Percentiles rank a stretch among this genome's conserved stretches.
phyloP scores from a whole-genome alignment of 2,113 vertebrate genomes.

The Vulpes lagopus region DNA sequence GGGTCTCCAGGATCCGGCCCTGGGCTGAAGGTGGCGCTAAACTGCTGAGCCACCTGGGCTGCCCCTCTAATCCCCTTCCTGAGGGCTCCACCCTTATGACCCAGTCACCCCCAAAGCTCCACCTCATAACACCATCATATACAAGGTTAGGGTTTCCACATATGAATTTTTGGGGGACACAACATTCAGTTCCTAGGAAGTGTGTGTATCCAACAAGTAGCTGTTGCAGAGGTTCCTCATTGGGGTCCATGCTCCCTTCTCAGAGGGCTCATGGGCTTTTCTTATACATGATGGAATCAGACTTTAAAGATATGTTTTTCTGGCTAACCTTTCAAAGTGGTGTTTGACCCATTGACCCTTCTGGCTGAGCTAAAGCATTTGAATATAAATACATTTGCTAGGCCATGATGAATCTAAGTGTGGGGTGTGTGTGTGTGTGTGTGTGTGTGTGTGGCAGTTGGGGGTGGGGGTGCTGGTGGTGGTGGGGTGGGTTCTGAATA shows the following conservation, averaged over 20 bases:
- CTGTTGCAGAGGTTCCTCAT: not conserved
- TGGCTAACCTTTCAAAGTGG: not conserved
- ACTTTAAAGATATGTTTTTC: not conserved
- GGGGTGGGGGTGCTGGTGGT: too few relatives aligned
- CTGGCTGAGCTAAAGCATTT: not conserved
- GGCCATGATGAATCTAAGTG: not conserved
- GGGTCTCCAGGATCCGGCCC: too few relatives aligned
- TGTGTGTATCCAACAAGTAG: not conserved
- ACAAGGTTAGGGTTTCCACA: not conserved
- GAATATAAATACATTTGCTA: not conserved
- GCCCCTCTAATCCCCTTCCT: not conserved
- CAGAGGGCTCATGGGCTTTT: not conserved
- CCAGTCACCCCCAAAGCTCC: not conserved
- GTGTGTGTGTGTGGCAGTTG: too few relatives aligned
- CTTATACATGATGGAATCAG: not conserved
- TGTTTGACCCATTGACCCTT: not conserved
- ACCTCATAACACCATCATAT: not conserved
- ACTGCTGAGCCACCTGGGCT: too few relatives aligned
- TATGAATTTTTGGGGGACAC: not conserved
- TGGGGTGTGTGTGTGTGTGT: not conserved
- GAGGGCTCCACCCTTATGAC: not conserved
- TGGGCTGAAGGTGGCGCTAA: too few relatives aligned
- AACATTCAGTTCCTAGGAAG: not conserved
- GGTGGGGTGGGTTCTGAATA: not conserved
- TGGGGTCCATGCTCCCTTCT: not conserved